Evolutionary conservation across 2,888 invertebrate genomes (phyloP), one percentile per base, ranked within the genome.

Genomic region (Polymixis flavicincta): DNA sequence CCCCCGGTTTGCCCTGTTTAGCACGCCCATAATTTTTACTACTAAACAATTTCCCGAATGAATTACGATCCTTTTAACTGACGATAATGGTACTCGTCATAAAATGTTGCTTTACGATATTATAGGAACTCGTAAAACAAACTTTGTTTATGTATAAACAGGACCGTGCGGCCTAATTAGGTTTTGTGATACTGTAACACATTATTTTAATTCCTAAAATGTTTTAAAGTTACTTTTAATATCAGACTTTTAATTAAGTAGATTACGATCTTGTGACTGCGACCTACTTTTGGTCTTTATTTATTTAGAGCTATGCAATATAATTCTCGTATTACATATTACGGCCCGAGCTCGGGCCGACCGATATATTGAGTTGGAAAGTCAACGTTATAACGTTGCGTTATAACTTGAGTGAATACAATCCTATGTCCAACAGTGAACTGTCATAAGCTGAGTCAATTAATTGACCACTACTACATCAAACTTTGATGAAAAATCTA

Each of bases 81-180:
- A 77, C 80, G 80, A 87, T 87, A 87, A 86, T 84, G 82, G 80
- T 61, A 67, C 67, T 84, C 70, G 55, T 81, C 86, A 82, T 87
- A 87, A 86, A 87, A 87, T 72, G 77, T 78, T 78, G 80, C 78
- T 87, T 87, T 81, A 86, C 80, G 84, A 79, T 77, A 80, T 86
- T 81, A 83, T 84, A 74, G 72, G 28, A 85, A 84, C 78, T 86
- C 88, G 70, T 87, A 87, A 87, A 87, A 86, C 78, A 83, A 87
- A 87, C 82, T 87, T 86, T 84, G 86, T 84, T 85, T 82, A 76
- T 67, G 75, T 60, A 78, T 78, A 87, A 87, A 87, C 80, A 79
- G 78, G 61, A 69, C 75, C 70, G 71, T 13, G 57, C 22, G 70
- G 71, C 82, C 74, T 87, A 83, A 87, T 87, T 87, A 86, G 70